A percentile compares a stretch with the other conserved stretches of the same genome.
Conservation (phyloP, 2,113 vertebrate species). For the Passer montanus region DNA sequence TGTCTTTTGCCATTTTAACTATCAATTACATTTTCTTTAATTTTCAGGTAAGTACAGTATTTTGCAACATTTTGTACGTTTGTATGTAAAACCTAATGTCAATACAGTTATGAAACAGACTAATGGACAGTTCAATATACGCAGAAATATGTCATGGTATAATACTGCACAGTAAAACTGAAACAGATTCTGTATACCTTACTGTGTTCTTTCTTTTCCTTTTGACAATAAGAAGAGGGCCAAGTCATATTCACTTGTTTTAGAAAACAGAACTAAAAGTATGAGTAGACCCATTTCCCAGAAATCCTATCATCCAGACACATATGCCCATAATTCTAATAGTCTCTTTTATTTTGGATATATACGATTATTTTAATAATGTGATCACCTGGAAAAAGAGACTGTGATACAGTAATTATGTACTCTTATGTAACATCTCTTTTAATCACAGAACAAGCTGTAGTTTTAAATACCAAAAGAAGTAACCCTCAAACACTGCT, state of each 20-base stretch:
- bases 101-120: background rate
- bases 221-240: background rate
- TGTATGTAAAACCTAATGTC: background rate
- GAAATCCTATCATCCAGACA: background rate
- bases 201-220: background rate
- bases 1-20: background rate
- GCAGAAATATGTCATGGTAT: background rate
- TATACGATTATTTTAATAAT: background rate
- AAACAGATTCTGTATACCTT: background rate
- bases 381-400: background rate
- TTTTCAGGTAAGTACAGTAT: background rate
- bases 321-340: background rate
- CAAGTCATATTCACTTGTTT: background rate
- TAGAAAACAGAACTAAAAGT: background rate
- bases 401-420: background rate
- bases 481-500: background rate
- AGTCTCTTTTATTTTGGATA: background rate
- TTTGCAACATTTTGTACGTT: background rate
- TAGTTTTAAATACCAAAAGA: background rate
- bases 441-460: slow-evolving; percentile 1
- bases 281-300: background rate
- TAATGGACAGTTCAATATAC: background rate
- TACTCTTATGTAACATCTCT: background rate
- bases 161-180: background rate
- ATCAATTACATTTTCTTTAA: background rate